Conservation (phyloP, 2,797 vertebrate genomes). For the Prionace glauca region DNA sequence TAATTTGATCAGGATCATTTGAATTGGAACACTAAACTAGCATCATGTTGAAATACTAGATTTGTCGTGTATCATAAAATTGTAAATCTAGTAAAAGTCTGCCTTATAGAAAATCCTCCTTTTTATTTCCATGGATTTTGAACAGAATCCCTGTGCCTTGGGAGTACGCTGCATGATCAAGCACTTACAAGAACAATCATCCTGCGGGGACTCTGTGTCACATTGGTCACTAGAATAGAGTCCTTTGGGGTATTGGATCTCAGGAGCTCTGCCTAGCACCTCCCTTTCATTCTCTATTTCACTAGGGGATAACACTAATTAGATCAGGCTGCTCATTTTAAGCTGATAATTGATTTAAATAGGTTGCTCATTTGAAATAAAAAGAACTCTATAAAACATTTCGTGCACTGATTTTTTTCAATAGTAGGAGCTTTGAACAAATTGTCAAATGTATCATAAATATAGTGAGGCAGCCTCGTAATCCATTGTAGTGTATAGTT, state of each 20-base stretch:
- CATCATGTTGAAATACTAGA: constrained; percentile 21
- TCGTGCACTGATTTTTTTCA: constrained; percentile 70
- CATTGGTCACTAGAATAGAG: constrained; percentile 62
- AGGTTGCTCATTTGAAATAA: constrained; percentile 74
- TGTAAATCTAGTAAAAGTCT: constrained; percentile 9
- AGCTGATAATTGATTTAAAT: constrained; percentile 80
- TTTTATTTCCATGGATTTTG: constrained; percentile 33
- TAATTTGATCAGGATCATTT: neutral
- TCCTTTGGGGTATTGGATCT: constrained; percentile 56
- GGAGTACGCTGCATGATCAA: constrained; percentile 39
- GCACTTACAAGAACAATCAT: constrained; percentile 39
- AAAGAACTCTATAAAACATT: constrained; percentile 78
- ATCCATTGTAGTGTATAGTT: too few relatives aligned
- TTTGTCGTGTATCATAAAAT: neutral
- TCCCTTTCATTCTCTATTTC: constrained; percentile 69
- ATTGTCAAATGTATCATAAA: constrained; percentile 77
- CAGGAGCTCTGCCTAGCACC: constrained; percentile 52
- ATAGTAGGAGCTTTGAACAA: constrained; percentile 76
- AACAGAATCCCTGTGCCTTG: constrained; percentile 36
- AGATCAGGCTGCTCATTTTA: constrained; percentile 70
- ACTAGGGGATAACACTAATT: constrained; percentile 68
- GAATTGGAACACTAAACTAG: neutral
- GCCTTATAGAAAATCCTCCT: constrained; percentile 30
- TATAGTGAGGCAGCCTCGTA: constrained; percentile 44
- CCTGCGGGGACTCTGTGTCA: constrained; percentile 51